Evolutionary conservation across 2,888 invertebrate genomes (phyloP).

Genomic region (Catocala sponsa): DNA sequence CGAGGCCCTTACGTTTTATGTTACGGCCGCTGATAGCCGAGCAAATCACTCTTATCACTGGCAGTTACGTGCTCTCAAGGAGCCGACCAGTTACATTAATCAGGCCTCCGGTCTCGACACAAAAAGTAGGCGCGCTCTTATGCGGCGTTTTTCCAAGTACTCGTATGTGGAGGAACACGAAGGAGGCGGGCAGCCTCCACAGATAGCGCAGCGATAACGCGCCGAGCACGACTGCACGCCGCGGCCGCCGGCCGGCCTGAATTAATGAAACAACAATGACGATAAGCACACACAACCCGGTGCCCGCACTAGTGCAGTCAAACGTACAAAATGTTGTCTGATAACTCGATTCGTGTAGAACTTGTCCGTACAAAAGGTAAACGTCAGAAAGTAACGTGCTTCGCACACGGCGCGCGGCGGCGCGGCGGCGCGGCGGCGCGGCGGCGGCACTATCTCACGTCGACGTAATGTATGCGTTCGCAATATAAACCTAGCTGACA

Average conservation of each 20-base stretch:
- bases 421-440: too few relatives aligned
- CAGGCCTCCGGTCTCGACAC: slow-evolving; percentile 11
- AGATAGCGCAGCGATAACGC: slow-evolving; percentile 4
- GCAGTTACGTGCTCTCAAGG: slow-evolving; percentile 27
- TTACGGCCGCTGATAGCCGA: slow-evolving; percentile 32
- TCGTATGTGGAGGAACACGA: background rate
- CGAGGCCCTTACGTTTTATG: slow-evolving; percentile 35
- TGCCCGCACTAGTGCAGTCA: too few relatives aligned
- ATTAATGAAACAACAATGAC: slow-evolving; percentile 2
- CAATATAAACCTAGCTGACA: slow-evolving; percentile 18
- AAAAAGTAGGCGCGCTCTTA: slow-evolving; percentile 5
- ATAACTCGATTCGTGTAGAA: too few relatives aligned
- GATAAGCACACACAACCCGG: background rate
- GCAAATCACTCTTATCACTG: slow-evolving; percentile 40
- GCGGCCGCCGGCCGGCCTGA: background rate
- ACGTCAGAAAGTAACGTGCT: too few relatives aligned
- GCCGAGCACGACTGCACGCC: slow-evolving; percentile 1
- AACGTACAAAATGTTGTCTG: too few relatives aligned
- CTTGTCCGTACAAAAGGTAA: too few relatives aligned
- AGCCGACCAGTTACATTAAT: slow-evolving; percentile 26
- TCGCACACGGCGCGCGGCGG: background rate
- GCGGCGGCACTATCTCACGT: background rate
- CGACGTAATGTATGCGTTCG: slow-evolving; percentile 1
- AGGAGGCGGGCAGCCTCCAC: background rate
- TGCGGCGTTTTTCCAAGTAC: slow-evolving; percentile 2